Evolutionary conservation across 2,113 vertebrate species (phyloP).

Genomic region (Caranx melampygus): DNA sequence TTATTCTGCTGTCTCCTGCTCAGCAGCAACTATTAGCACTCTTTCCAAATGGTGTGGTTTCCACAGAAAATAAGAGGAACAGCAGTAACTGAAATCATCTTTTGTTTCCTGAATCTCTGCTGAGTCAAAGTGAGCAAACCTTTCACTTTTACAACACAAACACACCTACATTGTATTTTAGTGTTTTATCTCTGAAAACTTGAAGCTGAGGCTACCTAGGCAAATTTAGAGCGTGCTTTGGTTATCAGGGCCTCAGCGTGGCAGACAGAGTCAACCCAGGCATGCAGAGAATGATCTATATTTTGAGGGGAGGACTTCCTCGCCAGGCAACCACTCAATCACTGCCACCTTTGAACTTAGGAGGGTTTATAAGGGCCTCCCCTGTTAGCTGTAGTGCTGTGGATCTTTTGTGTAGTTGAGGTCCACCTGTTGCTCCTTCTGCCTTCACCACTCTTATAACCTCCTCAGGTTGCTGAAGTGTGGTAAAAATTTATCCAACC

Average conservation of each 20-base stretch:
- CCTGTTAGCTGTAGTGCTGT: constrained; percentile 29
- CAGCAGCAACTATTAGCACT: constrained; percentile 15
- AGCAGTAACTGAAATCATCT: constrained; percentile 11
- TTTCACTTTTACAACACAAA: background rate
- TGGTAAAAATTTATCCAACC: no score
- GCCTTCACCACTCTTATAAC: constrained; percentile 11
- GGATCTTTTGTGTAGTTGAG: constrained; percentile 48
- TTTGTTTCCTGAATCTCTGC: constrained; percentile 14
- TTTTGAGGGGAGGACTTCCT: constrained; percentile 66
- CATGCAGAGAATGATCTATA: constrained; percentile 72
- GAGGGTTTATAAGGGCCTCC: constrained; percentile 59
- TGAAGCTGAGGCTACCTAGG: background rate
- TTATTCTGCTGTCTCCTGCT: constrained; percentile 29
- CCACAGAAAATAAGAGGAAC: constrained; percentile 1
- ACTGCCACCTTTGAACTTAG: constrained; percentile 79
- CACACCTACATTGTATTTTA: background rate
- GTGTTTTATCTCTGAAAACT: background rate
- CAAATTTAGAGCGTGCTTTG: constrained; percentile 21
- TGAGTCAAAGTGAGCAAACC: constrained; percentile 11
- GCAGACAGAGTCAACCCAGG: constrained; percentile 54
- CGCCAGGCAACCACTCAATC: constrained; percentile 71
- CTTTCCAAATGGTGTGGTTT: constrained; percentile 10
- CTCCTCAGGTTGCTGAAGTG: background rate
- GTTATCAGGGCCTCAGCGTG: constrained; percentile 55
- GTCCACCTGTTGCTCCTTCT: constrained; percentile 65